These are phyloP conservation scores for Labroides dimidiatus DNA, from an alignment of 2,797 vertebrate species.

Conservation along the genomic window DNA sequence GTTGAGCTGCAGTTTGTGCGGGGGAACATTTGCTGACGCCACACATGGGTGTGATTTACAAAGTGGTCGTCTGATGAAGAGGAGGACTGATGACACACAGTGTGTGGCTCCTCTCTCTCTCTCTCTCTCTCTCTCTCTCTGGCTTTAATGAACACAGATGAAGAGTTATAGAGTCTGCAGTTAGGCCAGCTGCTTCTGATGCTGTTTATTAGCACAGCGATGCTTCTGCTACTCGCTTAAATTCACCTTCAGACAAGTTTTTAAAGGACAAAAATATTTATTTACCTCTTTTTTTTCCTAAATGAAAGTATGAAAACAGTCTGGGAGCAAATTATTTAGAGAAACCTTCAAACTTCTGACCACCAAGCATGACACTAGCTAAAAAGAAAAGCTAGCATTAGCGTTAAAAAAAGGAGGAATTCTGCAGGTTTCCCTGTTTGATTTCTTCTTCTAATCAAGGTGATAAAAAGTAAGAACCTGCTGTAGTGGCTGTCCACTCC, in stretches of 20 bases:
- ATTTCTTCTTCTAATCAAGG: neutral
- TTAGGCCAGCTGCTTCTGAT: neutral
- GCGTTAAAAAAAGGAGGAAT: too few species aligned
- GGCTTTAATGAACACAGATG: neutral
- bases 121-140: neutral
- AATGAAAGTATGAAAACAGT: too few species aligned
- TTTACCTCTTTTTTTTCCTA: too few species aligned
- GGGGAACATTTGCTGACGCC: constrained; percentile 61
- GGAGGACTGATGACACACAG: constrained; percentile 29
- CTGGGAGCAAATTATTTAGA: too few species aligned
- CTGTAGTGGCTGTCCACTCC: constrained; percentile 91
- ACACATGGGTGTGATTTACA: constrained; percentile 58
- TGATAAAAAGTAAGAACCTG: constrained; percentile 75
- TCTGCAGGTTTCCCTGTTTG: too few species aligned
- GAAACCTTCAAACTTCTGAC: too few species aligned
- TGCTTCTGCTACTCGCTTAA: neutral
- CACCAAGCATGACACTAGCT: too few species aligned
- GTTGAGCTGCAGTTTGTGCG: constrained; percentile 37
- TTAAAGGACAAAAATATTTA: neutral
- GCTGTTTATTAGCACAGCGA: neutral
- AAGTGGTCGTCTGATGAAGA: constrained; percentile 17
- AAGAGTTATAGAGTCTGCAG: neutral
- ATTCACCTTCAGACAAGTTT: neutral
- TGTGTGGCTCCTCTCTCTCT: constrained; percentile 4
- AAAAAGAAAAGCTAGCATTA: too few species aligned